Evolutionary conservation across 2,113 vertebrate genomes (phyloP).

Genomic region (Archilochus colubris): DNA sequence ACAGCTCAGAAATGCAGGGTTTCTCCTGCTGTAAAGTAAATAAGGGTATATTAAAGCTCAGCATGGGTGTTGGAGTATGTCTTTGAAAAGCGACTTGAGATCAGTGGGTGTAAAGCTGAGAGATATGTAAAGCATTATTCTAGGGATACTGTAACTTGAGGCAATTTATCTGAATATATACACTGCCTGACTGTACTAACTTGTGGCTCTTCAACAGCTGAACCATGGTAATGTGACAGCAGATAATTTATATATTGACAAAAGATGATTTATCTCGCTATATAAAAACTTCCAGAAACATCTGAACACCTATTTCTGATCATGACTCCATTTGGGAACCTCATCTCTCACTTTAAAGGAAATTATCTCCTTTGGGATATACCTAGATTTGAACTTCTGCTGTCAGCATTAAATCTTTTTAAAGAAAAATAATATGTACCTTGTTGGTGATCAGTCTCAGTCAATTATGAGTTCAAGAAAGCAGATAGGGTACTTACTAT

Average conservation of each 20-base stretch:
- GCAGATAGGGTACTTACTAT: not conserved
- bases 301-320: not conserved
- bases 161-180: not conserved
- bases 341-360: not conserved
- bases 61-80: not conserved
- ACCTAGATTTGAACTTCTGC: not conserved
- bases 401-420: not conserved
- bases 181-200: not conserved
- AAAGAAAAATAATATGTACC: not conserved
- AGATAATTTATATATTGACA: not conserved
- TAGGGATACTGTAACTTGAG: not conserved
- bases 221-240: fast-evolving
- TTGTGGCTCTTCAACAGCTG: not conserved
- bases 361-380: not conserved
- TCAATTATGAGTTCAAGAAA: not conserved
- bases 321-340: not conserved
- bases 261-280: not conserved
- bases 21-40: not conserved
- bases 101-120: not conserved
- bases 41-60: not conserved
- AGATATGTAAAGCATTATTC: not conserved
- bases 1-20: not conserved
- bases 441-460: not conserved
- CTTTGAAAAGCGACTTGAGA: constrained; percentile 5
- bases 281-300: not conserved